Conservation (phyloP, 2,113 vertebrate species). For the Xenopus borealis region DNA sequence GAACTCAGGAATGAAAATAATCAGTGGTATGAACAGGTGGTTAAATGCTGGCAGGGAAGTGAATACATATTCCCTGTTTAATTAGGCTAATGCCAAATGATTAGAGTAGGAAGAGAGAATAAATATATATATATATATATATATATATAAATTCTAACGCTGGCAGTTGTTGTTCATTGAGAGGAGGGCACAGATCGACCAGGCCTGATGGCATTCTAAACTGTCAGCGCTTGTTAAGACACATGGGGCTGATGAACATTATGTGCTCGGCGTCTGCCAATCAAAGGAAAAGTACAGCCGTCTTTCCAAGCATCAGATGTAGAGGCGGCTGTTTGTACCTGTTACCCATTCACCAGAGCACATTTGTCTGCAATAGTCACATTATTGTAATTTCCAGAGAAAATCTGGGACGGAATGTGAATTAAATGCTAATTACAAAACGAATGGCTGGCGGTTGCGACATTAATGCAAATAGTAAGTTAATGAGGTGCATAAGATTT, state of each 20-base stretch:
- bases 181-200: background rate
- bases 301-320: slow-evolving; percentile 1
- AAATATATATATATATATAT: too few relatives aligned
- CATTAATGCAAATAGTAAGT: too few relatives aligned
- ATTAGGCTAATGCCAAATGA: too few relatives aligned
- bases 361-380: background rate
- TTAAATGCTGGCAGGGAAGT: background rate
- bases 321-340: background rate
- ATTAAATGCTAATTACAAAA: too few relatives aligned
- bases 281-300: background rate
- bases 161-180: background rate
- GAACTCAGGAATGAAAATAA: background rate
- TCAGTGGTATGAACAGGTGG: background rate
- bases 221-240: background rate
- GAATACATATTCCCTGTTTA: too few relatives aligned
- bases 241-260: background rate
- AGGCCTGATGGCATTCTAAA: background rate
- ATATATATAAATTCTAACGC: background rate
- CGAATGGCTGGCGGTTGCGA: too few relatives aligned
- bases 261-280: background rate
- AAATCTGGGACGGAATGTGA: too few relatives aligned
- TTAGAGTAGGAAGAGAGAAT: too few relatives aligned
- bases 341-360: background rate
- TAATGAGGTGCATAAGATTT: too few relatives aligned
- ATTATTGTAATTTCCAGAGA: background rate